Evolutionary conservation across 2,797 vertebrate genomes (phyloP).

Genomic region (Acanthurus tractus): DNA sequence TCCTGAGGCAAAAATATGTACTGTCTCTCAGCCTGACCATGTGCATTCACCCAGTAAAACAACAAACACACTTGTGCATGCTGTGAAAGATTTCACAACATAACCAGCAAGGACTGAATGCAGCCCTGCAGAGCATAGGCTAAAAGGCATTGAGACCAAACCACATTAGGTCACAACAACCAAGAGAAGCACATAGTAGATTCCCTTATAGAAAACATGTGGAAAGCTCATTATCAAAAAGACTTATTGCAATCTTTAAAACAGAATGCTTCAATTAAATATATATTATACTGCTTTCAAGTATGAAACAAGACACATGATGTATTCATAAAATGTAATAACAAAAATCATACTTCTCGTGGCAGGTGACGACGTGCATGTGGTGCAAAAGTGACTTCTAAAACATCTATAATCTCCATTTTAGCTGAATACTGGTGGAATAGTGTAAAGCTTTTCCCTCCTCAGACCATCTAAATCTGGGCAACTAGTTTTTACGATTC

Average conservation of each 20-base stretch:
- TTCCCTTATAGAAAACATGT: constrained; percentile 83
- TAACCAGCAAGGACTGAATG: constrained; percentile 32
- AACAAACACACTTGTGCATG: not conserved
- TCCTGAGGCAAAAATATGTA: constrained; percentile 26
- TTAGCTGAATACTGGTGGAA: constrained; percentile 59
- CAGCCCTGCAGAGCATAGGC: constrained; percentile 42
- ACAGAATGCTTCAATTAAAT: constrained; percentile 85
- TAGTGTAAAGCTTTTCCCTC: constrained; percentile 67
- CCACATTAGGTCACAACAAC: constrained; percentile 63
- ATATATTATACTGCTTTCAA: constrained; percentile 81
- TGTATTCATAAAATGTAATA: constrained; percentile 78
- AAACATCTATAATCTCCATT: constrained; percentile 46
- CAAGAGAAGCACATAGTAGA: constrained; percentile 76
- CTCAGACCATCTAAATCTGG: constrained; percentile 72
- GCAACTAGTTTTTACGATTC: constrained; percentile 75
- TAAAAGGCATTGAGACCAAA: constrained; percentile 39
- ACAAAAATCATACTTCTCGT: constrained; percentile 73
- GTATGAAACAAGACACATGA: constrained; percentile 77
- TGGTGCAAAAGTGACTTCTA: constrained; percentile 51
- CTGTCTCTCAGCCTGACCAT: constrained; percentile 9
- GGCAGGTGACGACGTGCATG: constrained; percentile 57
- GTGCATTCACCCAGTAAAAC: constrained; percentile 6
- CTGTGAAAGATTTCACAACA: constrained; percentile 23
- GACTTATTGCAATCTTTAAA: constrained; percentile 86
- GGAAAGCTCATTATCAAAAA: constrained; percentile 80